Evolutionary conservation across 2,113 vertebrate genomes (phyloP), one percentile per base, ranked within the genome.

Genomic region (Typhlomys cinereus): DNA sequence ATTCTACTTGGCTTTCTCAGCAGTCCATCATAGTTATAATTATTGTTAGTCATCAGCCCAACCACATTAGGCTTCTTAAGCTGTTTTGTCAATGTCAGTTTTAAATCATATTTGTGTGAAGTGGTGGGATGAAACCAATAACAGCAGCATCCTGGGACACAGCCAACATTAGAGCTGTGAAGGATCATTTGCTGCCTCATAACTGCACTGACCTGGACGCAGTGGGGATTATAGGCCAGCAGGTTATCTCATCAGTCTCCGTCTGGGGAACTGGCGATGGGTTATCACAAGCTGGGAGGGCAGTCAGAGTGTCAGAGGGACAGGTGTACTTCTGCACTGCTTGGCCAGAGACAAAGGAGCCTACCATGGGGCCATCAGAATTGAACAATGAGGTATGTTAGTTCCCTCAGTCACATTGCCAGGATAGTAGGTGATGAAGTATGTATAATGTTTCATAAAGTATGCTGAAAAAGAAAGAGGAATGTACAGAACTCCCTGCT

Each of bases 71-170:
- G 50, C 62, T 52, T 92, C 50, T 90, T 92, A 88, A 80, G 41
- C 94, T 89, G 21, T 89, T 92, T 92, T 62, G 82, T 94, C 94
- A 87, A 29, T 81, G 89, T 91, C 87, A 85, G 66, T 15, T 85
- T 94, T 92, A 94, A 92, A 91, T 89, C 91, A 41, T 94, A 87
- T 93, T 84, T 93, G 39, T 81, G 74, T 87, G 92, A 93, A 90
- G 75, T 85, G 46, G 46, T 67, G 88, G 87, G 57, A 59, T 70
- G 91, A 87, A 94, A 91, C 54, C 17, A 74, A 41, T 89, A 82
- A 91, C 67, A 92, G 93, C 76, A 81, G 83, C 50, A 85, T 91
- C 73, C 67, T 96, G 93, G 84, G 91, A 70, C 71, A 89, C 70
- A 94, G 91, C 91, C 94, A 96, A 7, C 80, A 46, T 48, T 67